Percentiles rank a stretch among this genome's conserved stretches.
Evolutionary conservation across 2,113 vertebrate species (phyloP).

Genomic region (Eurystomus gularis): DNA sequence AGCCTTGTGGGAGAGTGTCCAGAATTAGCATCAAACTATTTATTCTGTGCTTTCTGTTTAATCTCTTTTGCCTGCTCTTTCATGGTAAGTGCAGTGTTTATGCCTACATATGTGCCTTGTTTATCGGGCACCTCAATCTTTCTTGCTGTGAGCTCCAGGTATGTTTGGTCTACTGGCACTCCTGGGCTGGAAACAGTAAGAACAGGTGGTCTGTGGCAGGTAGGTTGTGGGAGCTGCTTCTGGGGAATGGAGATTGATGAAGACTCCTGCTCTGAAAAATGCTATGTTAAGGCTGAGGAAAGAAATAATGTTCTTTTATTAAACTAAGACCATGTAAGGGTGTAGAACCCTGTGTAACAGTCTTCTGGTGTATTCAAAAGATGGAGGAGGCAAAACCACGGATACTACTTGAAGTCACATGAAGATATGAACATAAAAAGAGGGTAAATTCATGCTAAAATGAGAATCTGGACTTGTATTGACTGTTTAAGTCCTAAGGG

Average conservation of each 20-base stretch:
- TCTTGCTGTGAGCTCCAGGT: neutral
- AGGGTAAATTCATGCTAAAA: neutral
- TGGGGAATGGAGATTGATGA: fast-evolving
- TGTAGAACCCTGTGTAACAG: neutral
- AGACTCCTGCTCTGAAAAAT: neutral
- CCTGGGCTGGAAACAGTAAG: neutral
- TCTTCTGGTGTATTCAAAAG: neutral
- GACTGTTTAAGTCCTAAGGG: neutral
- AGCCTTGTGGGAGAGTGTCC: neutral
- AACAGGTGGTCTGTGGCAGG: neutral
- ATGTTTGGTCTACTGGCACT: fast-evolving
- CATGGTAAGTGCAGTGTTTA: neutral
- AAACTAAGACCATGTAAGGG: neutral
- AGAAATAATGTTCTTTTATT: neutral
- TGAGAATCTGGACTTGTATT: neutral
- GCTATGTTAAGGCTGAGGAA: neutral
- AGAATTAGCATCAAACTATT: neutral
- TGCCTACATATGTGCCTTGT: neutral
- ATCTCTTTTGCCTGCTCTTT: neutral
- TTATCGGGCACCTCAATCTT: neutral
- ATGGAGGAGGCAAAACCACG: neutral
- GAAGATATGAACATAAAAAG: neutral
- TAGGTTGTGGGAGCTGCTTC: neutral
- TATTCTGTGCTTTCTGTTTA: neutral
- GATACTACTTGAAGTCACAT: neutral